Percentiles rank a stretch among this genome's conserved stretches.
These are phyloP conservation scores for Megalops atlanticus DNA, from an alignment of 2,113 vertebrate genomes.

Conservation along the genomic window DNA sequence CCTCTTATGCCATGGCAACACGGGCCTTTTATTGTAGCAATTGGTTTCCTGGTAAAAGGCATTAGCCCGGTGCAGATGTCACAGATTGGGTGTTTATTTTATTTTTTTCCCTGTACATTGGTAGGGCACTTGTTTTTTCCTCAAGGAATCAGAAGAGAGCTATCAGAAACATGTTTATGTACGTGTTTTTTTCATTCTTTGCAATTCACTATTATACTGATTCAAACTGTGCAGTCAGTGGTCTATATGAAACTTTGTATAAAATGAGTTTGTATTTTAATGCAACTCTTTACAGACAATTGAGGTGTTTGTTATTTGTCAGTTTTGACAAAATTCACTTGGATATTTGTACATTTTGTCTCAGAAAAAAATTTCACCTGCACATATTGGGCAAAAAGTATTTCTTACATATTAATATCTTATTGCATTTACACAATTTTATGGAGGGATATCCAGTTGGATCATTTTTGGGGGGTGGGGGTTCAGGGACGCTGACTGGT, in stretches of 20 bases:
- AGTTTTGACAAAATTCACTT: no score
- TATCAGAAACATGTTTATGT: not conserved
- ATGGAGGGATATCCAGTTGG: no score
- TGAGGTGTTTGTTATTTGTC: no score
- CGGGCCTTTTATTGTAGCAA: slow-evolving; percentile 81
- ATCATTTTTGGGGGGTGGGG: no score
- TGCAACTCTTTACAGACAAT: no score
- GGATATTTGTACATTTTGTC: no score
- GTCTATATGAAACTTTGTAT: not conserved
- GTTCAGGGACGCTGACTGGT: no score
- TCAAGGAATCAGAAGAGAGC: not conserved
- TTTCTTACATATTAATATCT: no score
- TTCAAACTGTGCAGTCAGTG: not conserved
- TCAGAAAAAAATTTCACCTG: no score
- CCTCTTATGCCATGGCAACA: slow-evolving; percentile 77
- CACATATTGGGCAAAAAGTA: no score
- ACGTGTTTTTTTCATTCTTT: not conserved
- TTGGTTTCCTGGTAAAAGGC: slow-evolving; percentile 80
- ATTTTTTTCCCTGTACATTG: slow-evolving; percentile 3
- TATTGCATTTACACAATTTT: no score
- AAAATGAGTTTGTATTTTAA: not conserved
- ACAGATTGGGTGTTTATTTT: slow-evolving; percentile 68
- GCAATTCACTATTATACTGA: not conserved
- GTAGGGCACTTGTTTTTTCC: not conserved
- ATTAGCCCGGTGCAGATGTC: slow-evolving; percentile 79